Evolutionary conservation across 2,888 invertebrate species (phyloP).

Genomic region (Rotaria sp.): DNA sequence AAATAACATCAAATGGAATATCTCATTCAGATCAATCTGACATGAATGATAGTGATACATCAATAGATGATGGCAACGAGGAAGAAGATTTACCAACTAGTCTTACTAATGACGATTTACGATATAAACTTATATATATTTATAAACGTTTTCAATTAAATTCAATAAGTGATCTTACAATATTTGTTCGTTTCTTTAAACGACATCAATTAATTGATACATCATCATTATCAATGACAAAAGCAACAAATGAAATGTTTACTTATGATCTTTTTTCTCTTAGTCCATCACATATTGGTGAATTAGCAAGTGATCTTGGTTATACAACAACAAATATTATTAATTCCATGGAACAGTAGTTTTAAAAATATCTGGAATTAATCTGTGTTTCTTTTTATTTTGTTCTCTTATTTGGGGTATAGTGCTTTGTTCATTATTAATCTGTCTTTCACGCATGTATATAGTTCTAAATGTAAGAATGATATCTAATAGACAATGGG

Average conservation of each 20-base stretch:
- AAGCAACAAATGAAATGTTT: background rate
- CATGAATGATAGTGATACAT: background rate
- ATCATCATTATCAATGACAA: background rate
- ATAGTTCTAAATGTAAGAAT: background rate
- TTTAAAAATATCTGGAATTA: background rate
- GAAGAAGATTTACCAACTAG: background rate
- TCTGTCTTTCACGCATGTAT: background rate
- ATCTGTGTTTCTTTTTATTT: background rate
- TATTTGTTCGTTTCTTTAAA: background rate
- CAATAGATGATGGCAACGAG: background rate
- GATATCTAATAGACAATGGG: background rate
- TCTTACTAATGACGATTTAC: slow-evolving; percentile 6
- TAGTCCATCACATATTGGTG: background rate
- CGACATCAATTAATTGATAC: slow-evolving; percentile 8
- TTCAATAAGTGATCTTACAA: background rate
- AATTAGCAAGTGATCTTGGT: slow-evolving; percentile 24
- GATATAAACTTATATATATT: background rate
- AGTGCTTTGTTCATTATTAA: background rate
- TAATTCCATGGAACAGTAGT: background rate
- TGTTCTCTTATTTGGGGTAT: too few species aligned
- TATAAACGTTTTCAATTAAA: slow-evolving; percentile 5
- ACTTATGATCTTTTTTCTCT: slow-evolving; percentile 9
- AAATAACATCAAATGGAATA: background rate
- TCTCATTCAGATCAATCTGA: background rate
- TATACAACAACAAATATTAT: background rate